Evolutionary conservation across 2,888 invertebrate species (phyloP).

Genomic region (Lithosia quadra): DNA sequence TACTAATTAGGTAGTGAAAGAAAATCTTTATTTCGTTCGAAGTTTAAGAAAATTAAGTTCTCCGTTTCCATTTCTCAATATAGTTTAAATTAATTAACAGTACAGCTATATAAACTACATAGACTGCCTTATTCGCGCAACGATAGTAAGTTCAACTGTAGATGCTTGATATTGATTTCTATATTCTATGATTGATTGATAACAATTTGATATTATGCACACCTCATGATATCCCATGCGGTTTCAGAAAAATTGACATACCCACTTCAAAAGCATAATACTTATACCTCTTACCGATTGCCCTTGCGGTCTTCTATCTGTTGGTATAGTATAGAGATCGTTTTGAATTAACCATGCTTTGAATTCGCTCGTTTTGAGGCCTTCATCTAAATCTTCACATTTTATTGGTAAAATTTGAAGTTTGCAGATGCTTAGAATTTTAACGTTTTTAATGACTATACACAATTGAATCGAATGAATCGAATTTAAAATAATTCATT

Average conservation of each 20-base stretch:
- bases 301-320: neutral
- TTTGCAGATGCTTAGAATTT: constrained; percentile 36
- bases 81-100: constrained; percentile 11
- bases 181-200: neutral
- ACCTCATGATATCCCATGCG: too few species aligned
- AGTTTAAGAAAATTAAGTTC: constrained; percentile 32
- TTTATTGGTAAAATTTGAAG: constrained; percentile 30
- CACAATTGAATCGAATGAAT: too few species aligned
- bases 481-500: too few species aligned
- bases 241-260: too few species aligned
- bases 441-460: constrained; percentile 26
- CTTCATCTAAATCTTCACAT: constrained; percentile 33
- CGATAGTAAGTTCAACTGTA: neutral
- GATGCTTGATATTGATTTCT: neutral
- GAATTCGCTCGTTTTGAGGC: constrained; percentile 28
- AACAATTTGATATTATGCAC: too few species aligned
- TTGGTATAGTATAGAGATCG: neutral
- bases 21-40: constrained; percentile 37
- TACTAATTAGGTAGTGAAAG: constrained; percentile 44
- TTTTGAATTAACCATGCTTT: neutral
- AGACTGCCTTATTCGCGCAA: neutral
- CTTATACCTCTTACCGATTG: too few species aligned
- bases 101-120: neutral
- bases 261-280: too few species aligned
- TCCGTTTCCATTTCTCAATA: constrained; percentile 22